Percentiles rank a stretch among this genome's conserved stretches.
Evolutionary conservation across 2,888 invertebrate genomes (phyloP).

Genomic region (Tortricodes alternella): DNA sequence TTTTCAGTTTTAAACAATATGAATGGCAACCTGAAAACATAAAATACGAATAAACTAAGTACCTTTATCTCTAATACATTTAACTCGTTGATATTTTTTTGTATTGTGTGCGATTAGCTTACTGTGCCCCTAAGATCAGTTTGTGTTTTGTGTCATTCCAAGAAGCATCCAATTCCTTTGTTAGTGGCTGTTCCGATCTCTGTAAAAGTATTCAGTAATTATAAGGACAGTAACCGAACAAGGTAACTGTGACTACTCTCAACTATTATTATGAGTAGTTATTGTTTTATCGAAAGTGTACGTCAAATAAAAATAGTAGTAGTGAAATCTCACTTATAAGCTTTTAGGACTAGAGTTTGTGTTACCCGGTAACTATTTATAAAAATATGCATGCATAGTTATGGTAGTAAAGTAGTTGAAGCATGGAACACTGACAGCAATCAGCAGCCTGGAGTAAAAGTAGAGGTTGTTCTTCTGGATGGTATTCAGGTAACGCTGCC

Average conservation of each 20-base stretch:
- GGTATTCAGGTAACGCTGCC: conserved; percentile 58
- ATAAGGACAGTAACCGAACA: too few relatives aligned
- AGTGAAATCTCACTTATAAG: too few relatives aligned
- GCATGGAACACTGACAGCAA: conserved; percentile 54
- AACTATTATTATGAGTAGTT: too few relatives aligned
- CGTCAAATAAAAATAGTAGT: too few relatives aligned
- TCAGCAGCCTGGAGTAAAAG: conserved; percentile 62
- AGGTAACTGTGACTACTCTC: too few relatives aligned
- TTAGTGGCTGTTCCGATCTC: conserved; percentile 72
- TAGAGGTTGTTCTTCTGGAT: conserved; percentile 58
- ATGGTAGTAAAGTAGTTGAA: neutral
- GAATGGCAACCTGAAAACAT: conserved; percentile 64
- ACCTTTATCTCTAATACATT: too few relatives aligned
- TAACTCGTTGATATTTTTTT: neutral
- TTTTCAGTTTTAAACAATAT: conserved; percentile 72
- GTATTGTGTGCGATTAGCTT: conserved; percentile 41
- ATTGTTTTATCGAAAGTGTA: too few relatives aligned
- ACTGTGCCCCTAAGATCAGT: conserved; percentile 73
- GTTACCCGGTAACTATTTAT: too few relatives aligned
- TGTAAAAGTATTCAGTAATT: conserved; percentile 39
- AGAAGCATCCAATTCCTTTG: conserved; percentile 61
- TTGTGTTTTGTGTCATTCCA: conserved; percentile 74
- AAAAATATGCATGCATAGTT: too few relatives aligned
- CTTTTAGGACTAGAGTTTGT: too few relatives aligned
- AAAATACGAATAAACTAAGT: too few relatives aligned